phyloP scores from a whole-genome alignment of 2,113 vertebrate species.

The Donacobius atricapilla region DNA sequence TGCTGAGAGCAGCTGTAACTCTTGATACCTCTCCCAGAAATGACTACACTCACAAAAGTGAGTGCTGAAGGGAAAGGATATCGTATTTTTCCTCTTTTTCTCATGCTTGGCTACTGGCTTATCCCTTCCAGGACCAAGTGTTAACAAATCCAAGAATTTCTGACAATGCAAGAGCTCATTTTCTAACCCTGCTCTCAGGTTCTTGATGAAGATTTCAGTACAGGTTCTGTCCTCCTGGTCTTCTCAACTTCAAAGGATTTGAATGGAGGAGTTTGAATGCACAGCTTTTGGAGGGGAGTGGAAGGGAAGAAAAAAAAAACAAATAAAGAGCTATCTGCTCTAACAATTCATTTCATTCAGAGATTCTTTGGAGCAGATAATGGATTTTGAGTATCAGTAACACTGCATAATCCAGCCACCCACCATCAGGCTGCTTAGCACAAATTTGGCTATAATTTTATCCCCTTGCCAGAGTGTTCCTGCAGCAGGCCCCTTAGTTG shows the following conservation, averaged over 20 bases:
- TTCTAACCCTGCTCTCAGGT: background rate
- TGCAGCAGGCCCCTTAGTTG: slow-evolving; percentile 19
- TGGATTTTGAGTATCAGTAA: background rate
- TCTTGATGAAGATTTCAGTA: background rate
- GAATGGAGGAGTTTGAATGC: background rate
- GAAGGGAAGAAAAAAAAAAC: background rate
- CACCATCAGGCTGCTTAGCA: slow-evolving; percentile 29
- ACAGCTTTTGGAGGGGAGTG: background rate
- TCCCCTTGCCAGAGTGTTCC: slow-evolving; percentile 10
- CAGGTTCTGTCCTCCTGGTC: background rate
- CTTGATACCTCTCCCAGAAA: background rate
- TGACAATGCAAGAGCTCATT: background rate
- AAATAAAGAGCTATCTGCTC: background rate
- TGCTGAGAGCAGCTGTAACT: background rate
- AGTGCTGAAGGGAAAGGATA: background rate
- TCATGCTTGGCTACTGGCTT: background rate
- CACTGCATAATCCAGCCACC: background rate
- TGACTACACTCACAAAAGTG: background rate
- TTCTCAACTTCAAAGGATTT: background rate
- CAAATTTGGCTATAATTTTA: background rate
- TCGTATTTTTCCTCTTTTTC: background rate
- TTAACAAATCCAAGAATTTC: background rate
- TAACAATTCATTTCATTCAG: background rate
- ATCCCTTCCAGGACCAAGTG: background rate
- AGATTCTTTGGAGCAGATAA: background rate